Evolutionary conservation across 2,888 invertebrate genomes (phyloP).

Genomic region (Oscheius sp.): DNA sequence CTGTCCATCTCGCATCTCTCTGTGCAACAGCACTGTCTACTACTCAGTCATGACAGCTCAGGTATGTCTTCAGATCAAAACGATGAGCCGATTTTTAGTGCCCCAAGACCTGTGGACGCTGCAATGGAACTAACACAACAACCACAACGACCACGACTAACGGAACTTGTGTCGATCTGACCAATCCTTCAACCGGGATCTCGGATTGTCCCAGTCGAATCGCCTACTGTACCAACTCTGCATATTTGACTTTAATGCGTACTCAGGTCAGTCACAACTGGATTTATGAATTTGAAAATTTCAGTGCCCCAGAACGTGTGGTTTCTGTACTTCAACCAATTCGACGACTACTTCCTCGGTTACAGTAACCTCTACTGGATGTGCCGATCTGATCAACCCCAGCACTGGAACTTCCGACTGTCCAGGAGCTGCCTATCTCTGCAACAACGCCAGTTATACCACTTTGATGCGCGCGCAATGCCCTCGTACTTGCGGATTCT

Average conservation of each 20-base stretch:
- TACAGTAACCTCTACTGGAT: neutral
- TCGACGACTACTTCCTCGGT: neutral
- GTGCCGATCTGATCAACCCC: neutral
- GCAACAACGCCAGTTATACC: neutral
- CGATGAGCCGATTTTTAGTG: slow-evolving; percentile 1
- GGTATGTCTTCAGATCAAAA: neutral
- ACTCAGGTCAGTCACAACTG: too few species aligned
- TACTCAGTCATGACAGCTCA: neutral
- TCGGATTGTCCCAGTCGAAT: slow-evolving; percentile 36
- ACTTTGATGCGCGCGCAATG: slow-evolving; percentile 13
- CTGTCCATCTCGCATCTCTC: neutral
- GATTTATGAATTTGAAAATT: too few species aligned
- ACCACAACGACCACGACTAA: neutral
- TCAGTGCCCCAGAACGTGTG: slow-evolving; percentile 10
- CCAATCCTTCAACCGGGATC: slow-evolving; percentile 38
- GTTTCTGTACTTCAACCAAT: neutral
- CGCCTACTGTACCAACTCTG: slow-evolving; percentile 1
- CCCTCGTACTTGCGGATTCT: slow-evolving; percentile 18
- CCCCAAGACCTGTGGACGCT: neutral
- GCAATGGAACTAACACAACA: neutral
- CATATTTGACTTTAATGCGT: neutral
- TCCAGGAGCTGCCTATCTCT: neutral
- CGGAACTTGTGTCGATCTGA: slow-evolving; percentile 32
- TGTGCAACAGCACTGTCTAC: neutral
- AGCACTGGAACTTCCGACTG: slow-evolving; percentile 5